phyloP scores from a whole-genome alignment of 2,797 vertebrate genomes.

The Acridotheres tristis region DNA sequence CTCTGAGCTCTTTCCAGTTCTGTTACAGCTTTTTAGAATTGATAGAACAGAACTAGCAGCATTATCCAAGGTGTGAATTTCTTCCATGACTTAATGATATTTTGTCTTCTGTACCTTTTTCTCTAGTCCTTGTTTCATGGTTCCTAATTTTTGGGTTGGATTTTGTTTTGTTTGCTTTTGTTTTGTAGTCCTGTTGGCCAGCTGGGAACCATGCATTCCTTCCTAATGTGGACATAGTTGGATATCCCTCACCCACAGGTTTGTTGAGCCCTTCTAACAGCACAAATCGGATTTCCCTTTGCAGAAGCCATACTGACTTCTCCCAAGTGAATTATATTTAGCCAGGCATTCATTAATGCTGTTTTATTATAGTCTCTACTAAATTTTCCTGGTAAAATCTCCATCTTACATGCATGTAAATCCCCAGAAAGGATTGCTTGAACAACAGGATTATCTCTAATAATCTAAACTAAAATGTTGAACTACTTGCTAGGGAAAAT shows the following conservation, averaged over 20 bases:
- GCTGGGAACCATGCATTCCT: neutral
- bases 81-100: neutral
- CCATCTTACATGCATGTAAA: neutral
- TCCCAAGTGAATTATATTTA: neutral
- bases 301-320: neutral
- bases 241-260: neutral
- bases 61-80: neutral
- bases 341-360: neutral
- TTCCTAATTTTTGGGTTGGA: neutral
- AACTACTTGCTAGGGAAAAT: neutral
- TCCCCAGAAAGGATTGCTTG: neutral
- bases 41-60: neutral
- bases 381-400: neutral
- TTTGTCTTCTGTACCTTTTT: neutral
- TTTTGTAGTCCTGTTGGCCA: neutral
- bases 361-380: neutral
- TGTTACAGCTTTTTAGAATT: neutral
- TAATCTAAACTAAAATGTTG: neutral
- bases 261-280: neutral
- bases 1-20: neutral
- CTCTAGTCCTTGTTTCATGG: neutral
- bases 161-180: neutral
- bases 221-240: neutral
- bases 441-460: conserved; percentile 6
- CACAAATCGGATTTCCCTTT: neutral